A percentile compares a stretch with the other conserved stretches of the same genome.
phyloP scores from a whole-genome alignment of 2,113 vertebrate species.

The Tyrannus savana region DNA sequence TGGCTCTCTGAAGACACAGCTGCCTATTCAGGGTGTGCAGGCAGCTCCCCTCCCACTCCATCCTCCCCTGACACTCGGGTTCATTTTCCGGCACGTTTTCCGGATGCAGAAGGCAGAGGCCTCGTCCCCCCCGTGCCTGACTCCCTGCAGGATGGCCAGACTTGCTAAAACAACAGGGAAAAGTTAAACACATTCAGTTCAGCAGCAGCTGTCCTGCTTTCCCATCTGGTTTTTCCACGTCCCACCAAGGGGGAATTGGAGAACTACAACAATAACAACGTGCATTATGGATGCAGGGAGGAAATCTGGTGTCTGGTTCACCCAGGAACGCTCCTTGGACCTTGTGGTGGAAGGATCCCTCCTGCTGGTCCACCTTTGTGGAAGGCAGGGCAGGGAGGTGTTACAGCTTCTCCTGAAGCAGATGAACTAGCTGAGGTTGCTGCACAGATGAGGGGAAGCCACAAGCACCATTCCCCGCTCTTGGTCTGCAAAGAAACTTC shows the following conservation, averaged over 20 bases:
- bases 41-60: conserved; percentile 17
- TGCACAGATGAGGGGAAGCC: neutral
- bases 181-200: neutral
- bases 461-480: neutral
- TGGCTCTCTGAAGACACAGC: neutral
- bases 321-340: neutral
- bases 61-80: neutral
- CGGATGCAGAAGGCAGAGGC: neutral
- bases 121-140: neutral
- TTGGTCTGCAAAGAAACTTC: neutral
- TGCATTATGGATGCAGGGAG: neutral
- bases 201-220: neutral
- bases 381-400: neutral
- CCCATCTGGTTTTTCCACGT: neutral
- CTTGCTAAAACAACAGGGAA: neutral
- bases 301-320: neutral
- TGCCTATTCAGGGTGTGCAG: neutral
- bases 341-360: neutral
- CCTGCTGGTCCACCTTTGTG: neutral
- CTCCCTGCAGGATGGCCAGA: neutral
- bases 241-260: neutral
- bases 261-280: neutral
- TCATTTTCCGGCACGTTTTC: neutral
- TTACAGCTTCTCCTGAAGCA: neutral
- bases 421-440: neutral